phyloP scores from a whole-genome alignment of 2,113 vertebrate species.

The Microtus pennsylvanicus region DNA sequence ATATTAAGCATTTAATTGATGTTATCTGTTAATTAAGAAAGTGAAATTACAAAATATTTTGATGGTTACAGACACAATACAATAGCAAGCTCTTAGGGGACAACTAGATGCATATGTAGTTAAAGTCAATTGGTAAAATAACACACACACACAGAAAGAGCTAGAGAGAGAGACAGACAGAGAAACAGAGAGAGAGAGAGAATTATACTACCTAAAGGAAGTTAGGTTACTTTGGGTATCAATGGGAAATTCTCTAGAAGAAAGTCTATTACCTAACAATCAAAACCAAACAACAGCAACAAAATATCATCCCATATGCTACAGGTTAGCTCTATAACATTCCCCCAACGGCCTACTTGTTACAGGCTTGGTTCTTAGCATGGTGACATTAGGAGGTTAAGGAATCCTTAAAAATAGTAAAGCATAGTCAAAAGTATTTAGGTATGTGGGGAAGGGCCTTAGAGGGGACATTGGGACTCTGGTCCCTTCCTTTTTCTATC shows the following conservation, averaged over 20 bases:
- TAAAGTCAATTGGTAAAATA: background rate
- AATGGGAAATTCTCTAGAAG: background rate
- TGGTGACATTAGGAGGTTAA: background rate
- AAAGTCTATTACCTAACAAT: background rate
- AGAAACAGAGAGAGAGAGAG: background rate
- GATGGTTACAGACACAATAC: background rate
- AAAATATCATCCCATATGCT: background rate
- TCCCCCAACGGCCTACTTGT: too few relatives aligned
- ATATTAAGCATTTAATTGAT: background rate
- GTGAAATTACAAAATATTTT: background rate
- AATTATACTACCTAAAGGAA: background rate
- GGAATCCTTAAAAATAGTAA: background rate
- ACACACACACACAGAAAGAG: too few relatives aligned
- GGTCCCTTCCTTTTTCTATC: background rate
- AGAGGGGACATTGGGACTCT: too few relatives aligned
- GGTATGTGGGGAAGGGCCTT: too few relatives aligned
- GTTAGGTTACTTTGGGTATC: background rate
- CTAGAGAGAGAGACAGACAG: background rate
- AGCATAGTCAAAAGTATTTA: background rate
- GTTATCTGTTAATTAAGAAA: constrained; percentile 19
- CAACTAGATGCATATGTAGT: background rate
- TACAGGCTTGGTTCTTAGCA: background rate
- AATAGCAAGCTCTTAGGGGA: background rate
- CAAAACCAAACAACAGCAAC: background rate
- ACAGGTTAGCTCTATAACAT: background rate